These are phyloP conservation scores for Nebria brevicollis DNA, from an alignment of 2,888 invertebrate species.

Conservation along the genomic window DNA sequence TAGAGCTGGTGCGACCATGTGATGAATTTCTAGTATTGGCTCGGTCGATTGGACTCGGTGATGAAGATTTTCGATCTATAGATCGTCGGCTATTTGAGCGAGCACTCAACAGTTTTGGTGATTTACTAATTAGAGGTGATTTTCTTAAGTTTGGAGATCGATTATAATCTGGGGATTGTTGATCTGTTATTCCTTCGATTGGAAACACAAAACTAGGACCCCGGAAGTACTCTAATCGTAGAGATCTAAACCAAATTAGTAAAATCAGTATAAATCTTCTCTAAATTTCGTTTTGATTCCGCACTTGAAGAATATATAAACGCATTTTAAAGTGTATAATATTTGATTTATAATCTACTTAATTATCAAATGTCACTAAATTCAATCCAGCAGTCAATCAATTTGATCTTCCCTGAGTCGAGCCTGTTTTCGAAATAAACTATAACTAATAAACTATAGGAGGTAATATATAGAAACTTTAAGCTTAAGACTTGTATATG, in stretches of 20 bases:
- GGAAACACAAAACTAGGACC: constrained; percentile 30
- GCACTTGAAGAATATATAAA: background rate
- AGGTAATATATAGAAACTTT: no score
- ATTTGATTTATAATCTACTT: no score
- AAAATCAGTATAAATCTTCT: background rate
- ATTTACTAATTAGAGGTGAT: constrained; percentile 2
- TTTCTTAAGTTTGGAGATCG: background rate
- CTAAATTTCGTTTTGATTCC: no score
- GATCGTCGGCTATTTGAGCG: background rate
- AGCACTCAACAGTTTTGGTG: background rate
- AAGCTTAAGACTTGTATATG: no score
- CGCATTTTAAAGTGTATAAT: background rate
- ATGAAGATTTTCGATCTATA: background rate
- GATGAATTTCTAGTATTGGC: background rate
- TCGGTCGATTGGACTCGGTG: background rate
- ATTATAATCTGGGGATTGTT: background rate
- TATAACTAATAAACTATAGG: no score
- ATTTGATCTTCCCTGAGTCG: no score
- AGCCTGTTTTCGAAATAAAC: no score
- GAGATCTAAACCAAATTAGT: background rate
- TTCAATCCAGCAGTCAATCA: no score
- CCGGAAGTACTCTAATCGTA: constrained; percentile 18
- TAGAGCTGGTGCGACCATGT: background rate
- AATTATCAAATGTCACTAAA: no score
- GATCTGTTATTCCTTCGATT: constrained; percentile 29